phyloP scores from a whole-genome alignment of 2,113 vertebrate genomes.

The Aythya baeri region DNA sequence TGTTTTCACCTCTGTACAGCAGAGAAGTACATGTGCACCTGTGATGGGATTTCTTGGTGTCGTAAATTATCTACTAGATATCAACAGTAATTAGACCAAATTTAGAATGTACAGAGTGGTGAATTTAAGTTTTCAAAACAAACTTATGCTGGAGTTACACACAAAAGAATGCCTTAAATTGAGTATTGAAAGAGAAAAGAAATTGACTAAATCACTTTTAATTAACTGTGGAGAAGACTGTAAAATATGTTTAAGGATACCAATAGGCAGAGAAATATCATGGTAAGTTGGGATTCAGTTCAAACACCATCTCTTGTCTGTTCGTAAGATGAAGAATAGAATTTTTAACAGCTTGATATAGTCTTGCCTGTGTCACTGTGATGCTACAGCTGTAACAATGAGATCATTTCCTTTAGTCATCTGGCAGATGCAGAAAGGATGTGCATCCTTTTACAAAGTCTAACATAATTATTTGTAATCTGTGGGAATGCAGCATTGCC shows the following conservation, averaged over 20 bases:
- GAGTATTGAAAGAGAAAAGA: slow-evolving; percentile 28
- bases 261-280: background rate
- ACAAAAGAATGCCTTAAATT: slow-evolving; percentile 11
- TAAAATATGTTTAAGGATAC: slow-evolving; percentile 32
- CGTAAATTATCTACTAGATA: background rate
- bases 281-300: slow-evolving; percentile 22
- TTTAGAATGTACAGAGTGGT: background rate
- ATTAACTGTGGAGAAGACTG: background rate
- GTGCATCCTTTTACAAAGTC: slow-evolving; percentile 26
- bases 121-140: slow-evolving; percentile 42
- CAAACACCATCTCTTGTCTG: slow-evolving; percentile 56
- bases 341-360: slow-evolving; percentile 49
- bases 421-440: slow-evolving; percentile 53
- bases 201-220: slow-evolving; percentile 18
- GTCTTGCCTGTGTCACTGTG: slow-evolving; percentile 43
- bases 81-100: slow-evolving; percentile 20
- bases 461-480: slow-evolving; percentile 52
- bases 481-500: slow-evolving; percentile 37
- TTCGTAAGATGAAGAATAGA: slow-evolving; percentile 48
- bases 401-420: slow-evolving; percentile 63
- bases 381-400: slow-evolving; percentile 32
- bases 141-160: background rate
- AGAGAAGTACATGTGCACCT: background rate
- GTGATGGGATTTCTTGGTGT: background rate
- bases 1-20: background rate